phyloP scores from a whole-genome alignment of 1,140 invertebrate genomes.

The Cepaea nemoralis region DNA sequence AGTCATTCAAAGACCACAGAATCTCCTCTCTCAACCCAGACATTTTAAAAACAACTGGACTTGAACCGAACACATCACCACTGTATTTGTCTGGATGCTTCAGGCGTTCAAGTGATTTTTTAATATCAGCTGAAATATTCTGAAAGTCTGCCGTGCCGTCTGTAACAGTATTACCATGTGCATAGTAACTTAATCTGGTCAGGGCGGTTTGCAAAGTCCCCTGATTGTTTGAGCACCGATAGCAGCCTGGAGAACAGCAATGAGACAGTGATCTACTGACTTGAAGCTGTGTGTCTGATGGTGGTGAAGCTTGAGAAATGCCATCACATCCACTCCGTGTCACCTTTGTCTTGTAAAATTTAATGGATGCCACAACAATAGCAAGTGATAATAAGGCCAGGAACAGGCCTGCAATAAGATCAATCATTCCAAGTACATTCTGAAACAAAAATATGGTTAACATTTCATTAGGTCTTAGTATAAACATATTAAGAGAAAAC shows the following conservation, averaged over 20 bases:
- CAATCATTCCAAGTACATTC: neutral
- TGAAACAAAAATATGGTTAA: neutral
- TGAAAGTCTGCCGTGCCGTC: neutral
- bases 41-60: slow-evolving; percentile 28
- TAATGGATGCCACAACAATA: neutral
- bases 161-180: neutral
- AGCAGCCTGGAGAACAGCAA: slow-evolving; percentile 20
- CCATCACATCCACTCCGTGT: neutral
- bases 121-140: neutral
- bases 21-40: slow-evolving; percentile 24
- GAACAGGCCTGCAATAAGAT: neutral
- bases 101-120: neutral
- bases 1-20: slow-evolving; percentile 23
- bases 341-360: neutral
- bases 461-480: too few species aligned
- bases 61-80: neutral
- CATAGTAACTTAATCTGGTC: slow-evolving; percentile 21
- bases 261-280: neutral
- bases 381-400: neutral
- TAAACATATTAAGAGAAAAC: too few species aligned
- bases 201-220: neutral
- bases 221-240: slow-evolving; percentile 8
- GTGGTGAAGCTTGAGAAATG: neutral
- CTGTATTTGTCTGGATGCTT: neutral
- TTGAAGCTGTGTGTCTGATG: neutral